Percentiles rank a stretch among this genome's conserved stretches.
These are phyloP conservation scores for Hippocampus barbouri DNA, from an alignment of 2,113 vertebrate genomes.

Conservation along the genomic window DNA sequence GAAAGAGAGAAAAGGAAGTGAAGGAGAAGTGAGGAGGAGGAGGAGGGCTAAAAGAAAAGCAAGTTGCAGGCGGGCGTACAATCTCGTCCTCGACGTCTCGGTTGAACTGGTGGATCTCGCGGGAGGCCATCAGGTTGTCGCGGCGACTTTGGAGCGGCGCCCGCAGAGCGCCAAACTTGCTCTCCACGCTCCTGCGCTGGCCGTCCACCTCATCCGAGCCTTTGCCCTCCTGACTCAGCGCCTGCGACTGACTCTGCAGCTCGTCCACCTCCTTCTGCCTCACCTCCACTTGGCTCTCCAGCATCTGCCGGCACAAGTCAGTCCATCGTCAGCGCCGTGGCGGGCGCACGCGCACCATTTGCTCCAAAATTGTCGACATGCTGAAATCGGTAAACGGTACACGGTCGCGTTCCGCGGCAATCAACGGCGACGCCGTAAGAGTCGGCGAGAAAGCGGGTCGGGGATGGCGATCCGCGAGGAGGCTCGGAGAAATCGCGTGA, in stretches of 20 bases:
- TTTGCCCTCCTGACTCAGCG: constrained; percentile 90
- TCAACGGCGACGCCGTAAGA: too few relatives aligned
- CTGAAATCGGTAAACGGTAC: too few relatives aligned
- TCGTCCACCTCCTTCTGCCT: constrained; percentile 90
- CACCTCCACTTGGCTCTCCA: constrained; percentile 94
- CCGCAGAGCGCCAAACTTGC: constrained; percentile 83
- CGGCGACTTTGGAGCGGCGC: constrained; percentile 85
- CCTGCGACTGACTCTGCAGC: constrained; percentile 77
- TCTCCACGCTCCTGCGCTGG: constrained; percentile 83
- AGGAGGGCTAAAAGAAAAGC: too few relatives aligned
- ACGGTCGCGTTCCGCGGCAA: too few relatives aligned
- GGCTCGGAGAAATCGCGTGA: too few relatives aligned
- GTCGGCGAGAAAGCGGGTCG: too few relatives aligned
- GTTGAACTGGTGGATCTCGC: constrained; percentile 96
- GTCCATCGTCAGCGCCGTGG: too few relatives aligned
- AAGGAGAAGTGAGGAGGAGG: neutral
- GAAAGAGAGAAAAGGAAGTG: neutral
- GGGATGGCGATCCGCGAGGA: too few relatives aligned
- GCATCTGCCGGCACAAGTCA: constrained; percentile 69
- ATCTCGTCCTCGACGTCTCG: constrained; percentile 92
- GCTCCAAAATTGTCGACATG: too few relatives aligned
- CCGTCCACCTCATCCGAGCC: constrained; percentile 93
- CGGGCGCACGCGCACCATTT: too few relatives aligned
- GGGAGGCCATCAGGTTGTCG: constrained; percentile 86
- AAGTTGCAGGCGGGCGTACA: constrained; percentile 68